These are phyloP conservation scores for Marcusenius ussheri DNA, from an alignment of 2,113 vertebrate species.

Conservation along the genomic window DNA sequence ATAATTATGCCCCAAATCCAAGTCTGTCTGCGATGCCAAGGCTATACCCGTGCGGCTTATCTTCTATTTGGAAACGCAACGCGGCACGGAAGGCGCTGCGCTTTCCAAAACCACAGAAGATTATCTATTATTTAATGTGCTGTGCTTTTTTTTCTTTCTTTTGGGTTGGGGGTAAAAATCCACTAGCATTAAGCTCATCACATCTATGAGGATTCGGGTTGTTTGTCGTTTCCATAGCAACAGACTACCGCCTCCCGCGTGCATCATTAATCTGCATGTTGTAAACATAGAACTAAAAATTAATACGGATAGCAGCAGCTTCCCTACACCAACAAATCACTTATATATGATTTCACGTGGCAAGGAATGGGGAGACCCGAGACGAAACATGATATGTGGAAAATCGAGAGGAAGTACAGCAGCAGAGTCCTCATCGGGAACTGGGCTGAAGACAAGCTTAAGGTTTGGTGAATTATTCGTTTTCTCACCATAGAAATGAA, in stretches of 20 bases:
- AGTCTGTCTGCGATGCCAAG: neutral
- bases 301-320: neutral
- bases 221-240: slow-evolving; percentile 22
- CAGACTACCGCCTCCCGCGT: slow-evolving; percentile 27
- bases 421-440: slow-evolving; percentile 64
- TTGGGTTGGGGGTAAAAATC: neutral
- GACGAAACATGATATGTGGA: slow-evolving; percentile 44
- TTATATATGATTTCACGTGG: neutral
- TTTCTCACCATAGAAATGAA: neutral
- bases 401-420: slow-evolving; percentile 55
- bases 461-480: slow-evolving; percentile 48
- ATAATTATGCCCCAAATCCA: neutral
- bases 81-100: neutral
- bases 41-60: neutral
- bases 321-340: neutral
- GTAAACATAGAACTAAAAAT: slow-evolving; percentile 21
- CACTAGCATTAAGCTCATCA: neutral
- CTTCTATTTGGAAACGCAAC: neutral
- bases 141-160: neutral
- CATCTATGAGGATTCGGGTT: neutral
- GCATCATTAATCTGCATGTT: neutral
- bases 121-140: neutral
- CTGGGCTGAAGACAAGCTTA: slow-evolving; percentile 66
- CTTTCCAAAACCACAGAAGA: neutral
- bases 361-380: slow-evolving; percentile 48